Base-by-base conservation (phyloP, 64 coral and sea anemone genomes). In the Pocillopora damicornis region DNA sequence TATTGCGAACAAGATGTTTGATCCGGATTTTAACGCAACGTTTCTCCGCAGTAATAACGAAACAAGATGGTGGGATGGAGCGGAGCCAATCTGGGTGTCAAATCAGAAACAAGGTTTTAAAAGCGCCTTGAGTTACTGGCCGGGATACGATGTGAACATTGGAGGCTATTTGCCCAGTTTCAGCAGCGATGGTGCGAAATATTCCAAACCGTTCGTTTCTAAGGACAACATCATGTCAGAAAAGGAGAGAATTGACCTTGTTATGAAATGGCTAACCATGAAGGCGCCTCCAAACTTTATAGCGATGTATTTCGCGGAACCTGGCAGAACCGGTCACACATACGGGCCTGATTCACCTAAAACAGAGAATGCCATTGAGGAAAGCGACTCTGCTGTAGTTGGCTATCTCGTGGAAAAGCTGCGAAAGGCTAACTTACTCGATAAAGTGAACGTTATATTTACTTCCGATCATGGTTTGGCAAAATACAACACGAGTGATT, bases 91-190 rank as follows among this genome's bases (percentile, higher is more conserved):
- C 9, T 97, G 94, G 94, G 72, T 97, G 0, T 93, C 94, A 1
- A 97, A 97, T 75, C 88, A 97, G 79, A 97, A 90, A 36, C 82
- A 97, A 0, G 94, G 94, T 22, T 91, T 86, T 37, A 93, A 88
- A 60, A 97, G 94, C 77, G 94, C 91, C 16, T 86, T 87, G 11
- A 90, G 94, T 67, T 93, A 77, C 65, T 97, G 87, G 64, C 94
- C 94, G 0, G 94, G 94, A 0, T 97, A 88, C 69, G 89, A 97
- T 68, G 88, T 90, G 1, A 68, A 75, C 16, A 93, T 97, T 45
- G 86, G 67, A 16, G 91, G 86, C 0, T 74, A 87, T 60, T 84
- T 82, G 59, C 94, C 94, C 9, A 86, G 20, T 45, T 93, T 74
- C 75, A 87, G 79, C 15, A 90, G 91, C 18, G 79, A 60, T 2